Conservation (phyloP, 1,140 invertebrate genomes). For the Pteromalus puparum region DNA sequence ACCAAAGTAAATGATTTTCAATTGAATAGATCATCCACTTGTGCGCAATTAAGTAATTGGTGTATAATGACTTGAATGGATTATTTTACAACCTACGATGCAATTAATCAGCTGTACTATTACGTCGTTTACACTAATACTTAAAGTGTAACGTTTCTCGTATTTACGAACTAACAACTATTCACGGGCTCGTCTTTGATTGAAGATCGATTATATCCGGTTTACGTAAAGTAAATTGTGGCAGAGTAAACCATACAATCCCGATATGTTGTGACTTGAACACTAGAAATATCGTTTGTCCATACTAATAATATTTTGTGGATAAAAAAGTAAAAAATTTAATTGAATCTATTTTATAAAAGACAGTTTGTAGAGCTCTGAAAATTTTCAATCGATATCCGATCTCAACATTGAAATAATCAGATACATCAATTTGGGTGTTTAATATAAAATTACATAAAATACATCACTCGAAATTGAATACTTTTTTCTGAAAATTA, state of each 20-base stretch:
- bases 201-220: background rate
- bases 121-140: background rate
- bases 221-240: slow-evolving; percentile 2
- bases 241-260: background rate
- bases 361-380: too few relatives aligned
- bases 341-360: too few relatives aligned
- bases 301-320: background rate
- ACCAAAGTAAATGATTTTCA: slow-evolving; percentile 29
- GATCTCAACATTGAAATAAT: too few relatives aligned
- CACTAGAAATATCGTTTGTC: background rate
- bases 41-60: slow-evolving; percentile 12
- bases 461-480: too few relatives aligned
- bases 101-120: background rate
- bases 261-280: slow-evolving; percentile 11
- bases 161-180: background rate
- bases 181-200: background rate
- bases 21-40: slow-evolving; percentile 5
- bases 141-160: background rate
- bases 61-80: slow-evolving; percentile 8
- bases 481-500: background rate
- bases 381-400: too few relatives aligned
- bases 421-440: too few relatives aligned
- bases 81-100: slow-evolving; percentile 4
- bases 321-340: background rate
- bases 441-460: too few relatives aligned